Evolutionary conservation across 1,140 invertebrate species (phyloP).

Genomic region (Latrodectus geometricus): DNA sequence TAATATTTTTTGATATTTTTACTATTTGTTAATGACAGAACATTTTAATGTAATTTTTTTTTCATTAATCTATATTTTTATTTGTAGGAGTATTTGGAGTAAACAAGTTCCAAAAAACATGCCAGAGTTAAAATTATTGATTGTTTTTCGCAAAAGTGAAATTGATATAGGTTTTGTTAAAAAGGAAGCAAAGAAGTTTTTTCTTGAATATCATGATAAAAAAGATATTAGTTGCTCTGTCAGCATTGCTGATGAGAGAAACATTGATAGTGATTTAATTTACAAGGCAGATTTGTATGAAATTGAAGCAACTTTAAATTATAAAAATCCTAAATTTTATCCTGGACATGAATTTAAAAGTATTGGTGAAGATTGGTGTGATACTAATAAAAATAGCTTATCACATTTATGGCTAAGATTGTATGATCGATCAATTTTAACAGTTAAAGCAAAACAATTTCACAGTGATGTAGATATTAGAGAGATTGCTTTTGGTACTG

Average conservation of each 20-base stretch:
- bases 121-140: constrained; percentile 9
- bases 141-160: constrained; percentile 4
- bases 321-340: not conserved
- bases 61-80: too few species aligned
- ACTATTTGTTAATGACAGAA: too few species aligned
- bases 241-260: not conserved
- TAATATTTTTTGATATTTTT: too few species aligned
- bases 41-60: too few species aligned
- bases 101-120: not conserved
- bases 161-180: not conserved
- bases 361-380: constrained; percentile 40
- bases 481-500: constrained; percentile 51
- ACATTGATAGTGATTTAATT: constrained; percentile 36
- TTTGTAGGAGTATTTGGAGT: too few species aligned
- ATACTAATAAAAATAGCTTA: constrained; percentile 7
- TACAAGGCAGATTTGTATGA: constrained; percentile 41
- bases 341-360: constrained; percentile 34
- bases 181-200: constrained; percentile 6
- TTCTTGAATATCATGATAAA: not conserved
- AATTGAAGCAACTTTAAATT: constrained; percentile 24
- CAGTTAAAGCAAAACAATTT: constrained; percentile 26
- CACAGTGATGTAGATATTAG: constrained; percentile 48
- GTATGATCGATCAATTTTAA: not conserved
- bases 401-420: constrained; percentile 33
- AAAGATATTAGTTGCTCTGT: not conserved